Percentiles rank a stretch among this genome's conserved stretches.
phyloP scores from a whole-genome alignment of 2,797 vertebrate species.

The Poecile montanus region DNA sequence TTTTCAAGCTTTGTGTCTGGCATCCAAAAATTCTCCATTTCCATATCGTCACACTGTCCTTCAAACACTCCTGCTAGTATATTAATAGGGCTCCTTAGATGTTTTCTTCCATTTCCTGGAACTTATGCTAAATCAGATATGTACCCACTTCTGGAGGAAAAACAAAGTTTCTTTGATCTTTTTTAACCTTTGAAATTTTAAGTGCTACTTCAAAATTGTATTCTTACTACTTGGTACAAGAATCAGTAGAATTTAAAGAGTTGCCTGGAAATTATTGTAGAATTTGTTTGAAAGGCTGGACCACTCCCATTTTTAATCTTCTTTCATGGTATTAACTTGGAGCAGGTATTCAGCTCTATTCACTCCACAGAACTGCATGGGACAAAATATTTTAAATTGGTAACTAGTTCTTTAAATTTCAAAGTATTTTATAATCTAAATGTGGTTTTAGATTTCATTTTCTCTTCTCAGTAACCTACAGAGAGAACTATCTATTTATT shows the following conservation, averaged over 20 bases:
- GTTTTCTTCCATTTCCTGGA: neutral
- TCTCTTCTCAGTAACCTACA: neutral
- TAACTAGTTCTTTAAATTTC: neutral
- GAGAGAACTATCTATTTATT: neutral
- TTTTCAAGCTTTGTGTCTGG: neutral
- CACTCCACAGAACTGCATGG: neutral
- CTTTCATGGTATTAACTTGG: neutral
- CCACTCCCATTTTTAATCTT: neutral
- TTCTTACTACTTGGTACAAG: neutral
- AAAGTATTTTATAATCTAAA: neutral
- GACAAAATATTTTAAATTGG: neutral
- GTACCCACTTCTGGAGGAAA: neutral
- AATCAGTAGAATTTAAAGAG: neutral
- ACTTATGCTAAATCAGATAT: neutral
- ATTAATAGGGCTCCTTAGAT: neutral
- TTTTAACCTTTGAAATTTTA: neutral
- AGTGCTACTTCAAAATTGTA: neutral
- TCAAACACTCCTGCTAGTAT: neutral
- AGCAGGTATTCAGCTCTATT: neutral
- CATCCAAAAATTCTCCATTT: neutral
- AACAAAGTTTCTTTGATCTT: neutral
- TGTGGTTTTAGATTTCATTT: neutral
- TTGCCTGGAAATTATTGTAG: neutral
- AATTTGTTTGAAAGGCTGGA: neutral
- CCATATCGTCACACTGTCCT: neutral